Evolutionary conservation across 1,140 invertebrate genomes (phyloP).

Genomic region (Hyles euphorbiae): DNA sequence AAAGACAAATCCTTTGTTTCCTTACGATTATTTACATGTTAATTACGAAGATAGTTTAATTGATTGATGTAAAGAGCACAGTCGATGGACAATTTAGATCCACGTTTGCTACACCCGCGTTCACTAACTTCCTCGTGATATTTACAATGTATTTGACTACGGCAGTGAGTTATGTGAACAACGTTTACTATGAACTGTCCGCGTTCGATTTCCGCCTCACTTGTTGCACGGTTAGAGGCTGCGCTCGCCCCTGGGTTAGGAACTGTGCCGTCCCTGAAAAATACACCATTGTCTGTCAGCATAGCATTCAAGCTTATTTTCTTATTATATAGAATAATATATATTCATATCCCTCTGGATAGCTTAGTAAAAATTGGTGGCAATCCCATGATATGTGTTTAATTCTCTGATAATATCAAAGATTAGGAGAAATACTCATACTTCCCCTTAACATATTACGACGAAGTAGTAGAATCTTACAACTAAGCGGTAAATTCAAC

Average conservation of each 20-base stretch:
- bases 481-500: too few relatives aligned
- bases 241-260: conserved; percentile 56
- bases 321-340: too few relatives aligned
- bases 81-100: not conserved
- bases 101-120: too few relatives aligned
- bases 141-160: conserved; percentile 52
- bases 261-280: conserved; percentile 58
- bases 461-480: too few relatives aligned
- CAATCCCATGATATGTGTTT: too few relatives aligned
- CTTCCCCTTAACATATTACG: too few relatives aligned
- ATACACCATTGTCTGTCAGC: not conserved
- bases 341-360: too few relatives aligned
- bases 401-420: too few relatives aligned
- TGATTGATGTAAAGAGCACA: not conserved
- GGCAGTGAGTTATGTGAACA: conserved; percentile 26
- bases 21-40: too few relatives aligned
- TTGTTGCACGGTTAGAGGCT: conserved; percentile 55
- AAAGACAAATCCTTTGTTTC: conserved; percentile 1
- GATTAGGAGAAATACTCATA: too few relatives aligned
- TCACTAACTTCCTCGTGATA: conserved; percentile 19
- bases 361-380: too few relatives aligned
- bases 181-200: conserved; percentile 62
- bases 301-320: too few relatives aligned
- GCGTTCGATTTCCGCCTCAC: conserved; percentile 65
- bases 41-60: conserved; percentile 1